Conservation (phyloP, 2,797 vertebrate genomes). For the Anomalospiza imberbis region DNA sequence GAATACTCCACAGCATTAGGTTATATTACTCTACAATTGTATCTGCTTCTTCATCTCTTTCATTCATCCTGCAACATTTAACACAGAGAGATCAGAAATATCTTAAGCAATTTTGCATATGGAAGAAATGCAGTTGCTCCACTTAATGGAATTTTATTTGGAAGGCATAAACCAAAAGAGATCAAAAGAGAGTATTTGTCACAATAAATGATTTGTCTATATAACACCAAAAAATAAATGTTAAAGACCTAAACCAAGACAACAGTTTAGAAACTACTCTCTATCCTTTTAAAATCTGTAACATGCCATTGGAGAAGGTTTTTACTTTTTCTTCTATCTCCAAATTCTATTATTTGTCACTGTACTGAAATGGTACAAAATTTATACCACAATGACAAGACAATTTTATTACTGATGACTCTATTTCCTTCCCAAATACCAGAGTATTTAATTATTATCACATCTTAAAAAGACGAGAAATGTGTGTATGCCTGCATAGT, state of each 20-base stretch:
- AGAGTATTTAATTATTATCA: background rate
- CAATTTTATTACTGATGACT: background rate
- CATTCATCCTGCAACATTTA: background rate
- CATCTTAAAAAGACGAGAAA: background rate
- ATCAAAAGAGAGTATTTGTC: constrained; percentile 29
- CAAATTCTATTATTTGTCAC: background rate
- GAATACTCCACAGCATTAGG: background rate
- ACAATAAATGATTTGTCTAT: constrained; percentile 42
- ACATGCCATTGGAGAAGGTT: background rate
- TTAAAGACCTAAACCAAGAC: constrained; percentile 30
- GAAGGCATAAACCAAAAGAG: background rate
- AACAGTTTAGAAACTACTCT: background rate
- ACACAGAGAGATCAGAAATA: background rate
- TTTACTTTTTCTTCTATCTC: background rate
- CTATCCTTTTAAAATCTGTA: background rate
- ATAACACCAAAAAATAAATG: background rate
- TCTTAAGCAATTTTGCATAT: background rate
- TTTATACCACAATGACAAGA: background rate
- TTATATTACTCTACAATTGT: background rate
- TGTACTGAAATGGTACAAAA: background rate
- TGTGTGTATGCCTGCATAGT: rapidly evolving
- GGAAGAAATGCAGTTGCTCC: background rate
- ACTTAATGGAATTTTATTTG: constrained; percentile 9
- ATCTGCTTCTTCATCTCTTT: background rate
- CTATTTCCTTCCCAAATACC: background rate